Conservation (phyloP, 2,888 invertebrate species). For the Oscheius onirici region DNA sequence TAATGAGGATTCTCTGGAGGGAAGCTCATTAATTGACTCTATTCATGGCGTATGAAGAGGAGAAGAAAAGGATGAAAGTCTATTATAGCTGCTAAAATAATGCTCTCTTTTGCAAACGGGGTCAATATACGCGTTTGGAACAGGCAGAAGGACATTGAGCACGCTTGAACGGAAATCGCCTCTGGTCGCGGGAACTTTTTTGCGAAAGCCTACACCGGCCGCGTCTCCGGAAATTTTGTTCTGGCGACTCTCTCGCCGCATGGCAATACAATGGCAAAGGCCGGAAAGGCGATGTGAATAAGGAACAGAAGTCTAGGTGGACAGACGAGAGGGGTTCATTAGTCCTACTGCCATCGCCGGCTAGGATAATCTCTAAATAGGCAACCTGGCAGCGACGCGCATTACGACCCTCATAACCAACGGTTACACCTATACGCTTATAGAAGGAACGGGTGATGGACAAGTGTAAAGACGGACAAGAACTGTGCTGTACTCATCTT, state of each 20-base stretch:
- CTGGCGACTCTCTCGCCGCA: too few species aligned
- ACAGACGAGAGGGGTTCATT: not conserved
- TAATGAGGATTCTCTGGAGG: slow-evolving; percentile 17
- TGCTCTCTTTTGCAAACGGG: not conserved
- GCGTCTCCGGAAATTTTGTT: slow-evolving; percentile 1
- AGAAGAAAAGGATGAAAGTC: not conserved
- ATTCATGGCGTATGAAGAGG: slow-evolving; percentile 1
- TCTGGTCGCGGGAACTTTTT: slow-evolving; percentile 7
- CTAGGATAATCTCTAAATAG: not conserved
- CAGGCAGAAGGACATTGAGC: slow-evolving; percentile 13
- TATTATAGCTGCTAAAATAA: not conserved
- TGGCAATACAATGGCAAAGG: slow-evolving; percentile 1
- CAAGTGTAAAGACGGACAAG: not conserved
- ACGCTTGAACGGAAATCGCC: slow-evolving; percentile 23
- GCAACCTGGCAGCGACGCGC: not conserved
- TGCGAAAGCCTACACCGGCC: slow-evolving; percentile 7
- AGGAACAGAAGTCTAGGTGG: not conserved
- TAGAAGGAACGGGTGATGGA: not conserved
- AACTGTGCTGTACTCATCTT: not conserved
- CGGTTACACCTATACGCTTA: not conserved
- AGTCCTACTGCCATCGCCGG: not conserved
- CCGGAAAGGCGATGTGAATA: not conserved
- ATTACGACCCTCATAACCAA: not conserved
- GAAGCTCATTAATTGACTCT: slow-evolving; percentile 12
- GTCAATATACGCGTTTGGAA: slow-evolving; percentile 8